Base-by-base conservation (phyloP, 2,113 vertebrate genomes). In the Gambusia holbrooki region DNA sequence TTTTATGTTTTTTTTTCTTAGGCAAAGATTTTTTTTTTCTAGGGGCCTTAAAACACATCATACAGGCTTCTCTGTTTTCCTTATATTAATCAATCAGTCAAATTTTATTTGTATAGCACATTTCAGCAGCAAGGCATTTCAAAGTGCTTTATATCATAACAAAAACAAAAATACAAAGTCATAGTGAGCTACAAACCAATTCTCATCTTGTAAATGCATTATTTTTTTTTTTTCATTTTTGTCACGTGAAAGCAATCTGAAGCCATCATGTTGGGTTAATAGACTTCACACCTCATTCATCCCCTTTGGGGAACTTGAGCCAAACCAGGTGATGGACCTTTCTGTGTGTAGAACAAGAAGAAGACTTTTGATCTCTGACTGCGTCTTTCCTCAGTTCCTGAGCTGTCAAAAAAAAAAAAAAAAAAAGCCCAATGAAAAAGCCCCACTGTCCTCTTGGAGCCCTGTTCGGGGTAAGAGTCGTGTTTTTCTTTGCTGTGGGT, bases 401-500 rank as follows among this genome's bases (percentile, higher is more conserved):
- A 54, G 51, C 15, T 54, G 19, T 54, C 51, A 54, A n/a, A 54
- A 54, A 15, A 71, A 35, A 35, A 35, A 35, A 54, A 54, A 25
- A 54, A 15, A 71, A 37, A 37, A 54, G 77, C 81, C 85, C 81
- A 83, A 77, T 37, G 79, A 30, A 73, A 68, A 73, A 74, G 45
- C 17, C 8, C 61, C 15, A n/a, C 37, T 74, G 62, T 67, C 62
- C 66, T 42, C 45, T 30, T 7, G 60, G 66, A 71, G 28, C 14
- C 60, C 32, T 62, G 45, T 62, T 74, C 48, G 17, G 63, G 42
- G 85, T 79, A 67, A 66, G 61, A 48, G 66, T 69, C 71, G 22
- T 77, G 77, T 83, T 32, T 81, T 32, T 70, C 80, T 74, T 69
- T 79, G 65, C 71, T 82, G 83, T 72, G 58, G 77, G 73, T 88